Percentiles rank a stretch among this genome's conserved stretches.
Evolutionary conservation across 2,113 vertebrate species (phyloP).

Genomic region (Telmatochromis brichardi): DNA sequence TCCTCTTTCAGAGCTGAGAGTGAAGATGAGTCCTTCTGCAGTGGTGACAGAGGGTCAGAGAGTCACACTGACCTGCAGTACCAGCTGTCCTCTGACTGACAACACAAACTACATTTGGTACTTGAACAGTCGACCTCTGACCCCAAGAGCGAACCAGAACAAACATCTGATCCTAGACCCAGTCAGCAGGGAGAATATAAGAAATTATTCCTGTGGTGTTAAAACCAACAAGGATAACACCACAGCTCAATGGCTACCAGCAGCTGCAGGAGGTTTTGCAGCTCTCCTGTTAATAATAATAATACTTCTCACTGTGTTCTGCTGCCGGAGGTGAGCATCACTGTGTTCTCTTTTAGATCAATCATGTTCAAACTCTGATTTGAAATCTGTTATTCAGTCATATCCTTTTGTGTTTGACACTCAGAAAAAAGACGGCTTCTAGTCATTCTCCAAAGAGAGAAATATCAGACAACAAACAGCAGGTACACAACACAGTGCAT

Average conservation of each 20-base stretch:
- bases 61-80: slow-evolving; percentile 18
- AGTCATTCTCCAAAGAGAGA: not conserved
- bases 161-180: not conserved
- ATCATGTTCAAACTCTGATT: not conserved
- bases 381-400: not conserved
- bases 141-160: rapidly evolving
- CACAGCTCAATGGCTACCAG: not conserved
- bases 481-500: not conserved
- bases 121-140: not conserved
- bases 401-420: rapidly evolving
- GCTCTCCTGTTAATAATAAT: not conserved
- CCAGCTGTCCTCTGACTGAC: slow-evolving; percentile 10
- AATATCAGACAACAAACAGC: not conserved
- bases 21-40: not conserved
- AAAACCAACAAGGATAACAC: not conserved
- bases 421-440: rapidly evolving
- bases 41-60: slow-evolving; percentile 2
- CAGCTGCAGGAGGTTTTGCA: not conserved
- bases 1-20: not conserved
- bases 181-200: not conserved
- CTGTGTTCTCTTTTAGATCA: not conserved
- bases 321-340: not conserved
- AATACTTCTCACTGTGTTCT: not conserved
- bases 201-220: not conserved
- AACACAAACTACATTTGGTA: slow-evolving; percentile 1